These are phyloP conservation scores for Auanema sp. DNA, from an alignment of 2,888 invertebrate genomes.

Conservation along the genomic window DNA sequence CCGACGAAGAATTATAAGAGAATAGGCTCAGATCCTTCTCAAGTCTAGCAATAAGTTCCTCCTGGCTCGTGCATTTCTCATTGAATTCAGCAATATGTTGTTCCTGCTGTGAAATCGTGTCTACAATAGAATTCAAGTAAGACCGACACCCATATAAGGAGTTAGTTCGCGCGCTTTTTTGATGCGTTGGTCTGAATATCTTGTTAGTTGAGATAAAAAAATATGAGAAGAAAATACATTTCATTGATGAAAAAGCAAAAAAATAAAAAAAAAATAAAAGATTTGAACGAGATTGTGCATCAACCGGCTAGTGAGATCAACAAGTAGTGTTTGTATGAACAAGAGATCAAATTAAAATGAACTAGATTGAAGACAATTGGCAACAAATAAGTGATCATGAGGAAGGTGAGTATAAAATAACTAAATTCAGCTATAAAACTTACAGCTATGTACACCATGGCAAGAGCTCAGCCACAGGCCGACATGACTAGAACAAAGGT, in stretches of 20 bases:
- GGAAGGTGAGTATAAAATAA: too few species aligned
- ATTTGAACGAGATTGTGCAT: conserved; percentile 8
- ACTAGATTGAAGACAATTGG: background rate
- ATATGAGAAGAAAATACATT: conserved; percentile 4
- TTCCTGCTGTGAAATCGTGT: conserved; percentile 24
- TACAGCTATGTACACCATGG: too few species aligned
- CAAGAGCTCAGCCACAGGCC: conserved; percentile 4
- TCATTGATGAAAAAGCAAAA: conserved; percentile 5
- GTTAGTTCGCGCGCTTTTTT: conserved; percentile 7
- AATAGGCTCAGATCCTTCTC: conserved; percentile 33
- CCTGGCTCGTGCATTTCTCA: conserved; percentile 18
- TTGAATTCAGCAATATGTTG: conserved; percentile 17
- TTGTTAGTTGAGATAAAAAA: background rate
- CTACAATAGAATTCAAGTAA: conserved; percentile 20
- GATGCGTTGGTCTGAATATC: background rate
- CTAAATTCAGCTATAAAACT: too few species aligned
- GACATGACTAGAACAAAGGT: background rate
- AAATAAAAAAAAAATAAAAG: conserved; percentile 1
- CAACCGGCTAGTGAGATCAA: conserved; percentile 2
- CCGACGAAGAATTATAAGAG: background rate
- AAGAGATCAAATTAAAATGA: background rate
- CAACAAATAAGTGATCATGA: too few species aligned
- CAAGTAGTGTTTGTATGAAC: conserved; percentile 5
- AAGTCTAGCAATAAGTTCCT: conserved; percentile 28
- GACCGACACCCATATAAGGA: background rate